Evolutionary conservation across 1,140 invertebrate genomes (phyloP).

Genomic region (Orchestia grillus): DNA sequence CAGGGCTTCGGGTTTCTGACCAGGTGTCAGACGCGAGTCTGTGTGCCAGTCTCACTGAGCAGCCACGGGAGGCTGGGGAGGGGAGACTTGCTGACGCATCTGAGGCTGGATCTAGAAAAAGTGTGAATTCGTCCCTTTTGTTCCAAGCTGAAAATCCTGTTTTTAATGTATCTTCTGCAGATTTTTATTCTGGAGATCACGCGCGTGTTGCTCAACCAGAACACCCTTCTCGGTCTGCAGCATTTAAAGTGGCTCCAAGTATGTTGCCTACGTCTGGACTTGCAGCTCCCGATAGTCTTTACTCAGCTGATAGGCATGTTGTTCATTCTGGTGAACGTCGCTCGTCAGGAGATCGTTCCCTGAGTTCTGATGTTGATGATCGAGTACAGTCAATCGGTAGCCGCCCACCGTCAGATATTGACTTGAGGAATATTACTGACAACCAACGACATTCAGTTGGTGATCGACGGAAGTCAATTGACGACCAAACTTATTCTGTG

Average conservation of each 20-base stretch:
- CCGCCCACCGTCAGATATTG: background rate
- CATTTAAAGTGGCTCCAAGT: background rate
- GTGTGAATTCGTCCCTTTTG: background rate
- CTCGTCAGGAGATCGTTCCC: background rate
- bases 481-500: background rate
- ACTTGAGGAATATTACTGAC: background rate
- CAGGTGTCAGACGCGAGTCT: background rate
- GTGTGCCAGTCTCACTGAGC: background rate
- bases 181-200: background rate
- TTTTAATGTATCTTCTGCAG: background rate
- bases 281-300: background rate
- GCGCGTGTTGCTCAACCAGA: background rate
- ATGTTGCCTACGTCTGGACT: background rate
- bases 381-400: background rate
- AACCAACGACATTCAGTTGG: background rate
- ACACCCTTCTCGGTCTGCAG: background rate
- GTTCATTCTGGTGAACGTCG: background rate
- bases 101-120: background rate
- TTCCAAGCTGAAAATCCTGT: background rate
- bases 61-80: background rate
- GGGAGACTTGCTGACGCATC: background rate
- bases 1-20: background rate
- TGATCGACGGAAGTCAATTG: background rate
- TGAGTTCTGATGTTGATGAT: background rate
- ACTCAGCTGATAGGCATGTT: background rate